Conservation (phyloP, 1,140 invertebrate genomes). For the Solenopsis fugax region DNA sequence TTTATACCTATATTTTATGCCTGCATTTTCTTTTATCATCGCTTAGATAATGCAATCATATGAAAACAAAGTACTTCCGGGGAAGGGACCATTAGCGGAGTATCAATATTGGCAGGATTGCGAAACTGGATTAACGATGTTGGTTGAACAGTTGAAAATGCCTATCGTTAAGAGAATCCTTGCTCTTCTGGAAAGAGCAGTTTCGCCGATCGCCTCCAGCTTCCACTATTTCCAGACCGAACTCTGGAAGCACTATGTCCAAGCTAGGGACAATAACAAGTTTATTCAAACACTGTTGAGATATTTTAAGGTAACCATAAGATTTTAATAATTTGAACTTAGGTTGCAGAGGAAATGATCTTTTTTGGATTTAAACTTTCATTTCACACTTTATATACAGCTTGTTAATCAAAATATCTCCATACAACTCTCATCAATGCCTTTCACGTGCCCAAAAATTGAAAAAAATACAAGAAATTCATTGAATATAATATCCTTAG, state of each 20-base stretch:
- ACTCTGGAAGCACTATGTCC: slow-evolving; percentile 90
- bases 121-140: slow-evolving; percentile 91
- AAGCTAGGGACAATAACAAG: slow-evolving; percentile 94
- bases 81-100: slow-evolving; percentile 92
- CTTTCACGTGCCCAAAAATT: too few species aligned
- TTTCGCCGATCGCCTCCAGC: slow-evolving; percentile 85
- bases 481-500: too few species aligned
- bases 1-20: background rate
- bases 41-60: slow-evolving; percentile 78
- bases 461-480: too few species aligned
- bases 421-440: too few species aligned
- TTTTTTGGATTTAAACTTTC: too few species aligned
- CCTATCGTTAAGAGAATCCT: slow-evolving; percentile 89
- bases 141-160: slow-evolving; percentile 93
- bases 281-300: slow-evolving; percentile 93
- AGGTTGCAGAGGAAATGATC: too few species aligned
- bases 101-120: slow-evolving; percentile 94
- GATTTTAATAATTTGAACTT: background rate
- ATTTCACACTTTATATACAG: too few species aligned
- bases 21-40: slow-evolving; percentile 19
- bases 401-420: too few species aligned
- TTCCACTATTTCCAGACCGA: slow-evolving; percentile 88
- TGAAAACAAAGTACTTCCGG: slow-evolving; percentile 86
- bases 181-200: slow-evolving; percentile 86
- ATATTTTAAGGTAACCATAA: slow-evolving; percentile 90